Conservation (phyloP, 2,113 vertebrate genomes). For the Prinia subflava region DNA sequence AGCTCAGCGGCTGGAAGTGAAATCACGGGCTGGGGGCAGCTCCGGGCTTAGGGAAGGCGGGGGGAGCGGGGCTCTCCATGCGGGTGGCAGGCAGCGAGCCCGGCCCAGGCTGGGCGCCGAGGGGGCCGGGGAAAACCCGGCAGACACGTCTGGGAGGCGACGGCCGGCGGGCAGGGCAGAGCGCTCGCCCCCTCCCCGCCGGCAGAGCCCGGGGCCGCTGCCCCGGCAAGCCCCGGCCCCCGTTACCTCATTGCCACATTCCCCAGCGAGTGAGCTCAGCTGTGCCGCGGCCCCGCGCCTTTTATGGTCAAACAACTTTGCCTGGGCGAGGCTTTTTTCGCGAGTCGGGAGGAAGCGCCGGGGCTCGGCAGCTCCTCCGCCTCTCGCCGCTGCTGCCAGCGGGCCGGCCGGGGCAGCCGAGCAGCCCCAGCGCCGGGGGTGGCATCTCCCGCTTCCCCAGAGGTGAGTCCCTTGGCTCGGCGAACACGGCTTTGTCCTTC, state of each 20-base stretch:
- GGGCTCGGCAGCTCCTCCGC: neutral
- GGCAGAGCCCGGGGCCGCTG: neutral
- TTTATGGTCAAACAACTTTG: constrained; percentile 69
- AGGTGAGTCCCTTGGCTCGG: neutral
- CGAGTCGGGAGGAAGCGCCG: neutral
- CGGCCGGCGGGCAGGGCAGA: too few species aligned
- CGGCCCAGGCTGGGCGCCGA: neutral
- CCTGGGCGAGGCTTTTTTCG: constrained; percentile 58
- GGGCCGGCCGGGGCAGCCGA: neutral
- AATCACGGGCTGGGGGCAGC: neutral
- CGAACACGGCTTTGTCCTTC: neutral
- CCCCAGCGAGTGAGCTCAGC: constrained; percentile 66
- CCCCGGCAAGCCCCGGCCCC: neutral
- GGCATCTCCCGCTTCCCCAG: neutral
- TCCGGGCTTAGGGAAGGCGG: neutral
- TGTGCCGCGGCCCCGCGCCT: constrained; percentile 56
- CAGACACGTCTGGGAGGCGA: rapidly evolving
- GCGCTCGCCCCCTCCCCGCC: neutral
- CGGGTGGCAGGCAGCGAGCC: neutral
- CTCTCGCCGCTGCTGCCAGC: neutral
- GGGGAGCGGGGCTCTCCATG: neutral
- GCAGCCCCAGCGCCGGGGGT: neutral
- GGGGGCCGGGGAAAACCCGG: rapidly evolving
- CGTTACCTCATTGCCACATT: constrained; percentile 56
- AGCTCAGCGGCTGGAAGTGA: neutral